Conservation (phyloP, 37 sponge, comb jelly and placozoan species). For the Corticium candelabrum region DNA sequence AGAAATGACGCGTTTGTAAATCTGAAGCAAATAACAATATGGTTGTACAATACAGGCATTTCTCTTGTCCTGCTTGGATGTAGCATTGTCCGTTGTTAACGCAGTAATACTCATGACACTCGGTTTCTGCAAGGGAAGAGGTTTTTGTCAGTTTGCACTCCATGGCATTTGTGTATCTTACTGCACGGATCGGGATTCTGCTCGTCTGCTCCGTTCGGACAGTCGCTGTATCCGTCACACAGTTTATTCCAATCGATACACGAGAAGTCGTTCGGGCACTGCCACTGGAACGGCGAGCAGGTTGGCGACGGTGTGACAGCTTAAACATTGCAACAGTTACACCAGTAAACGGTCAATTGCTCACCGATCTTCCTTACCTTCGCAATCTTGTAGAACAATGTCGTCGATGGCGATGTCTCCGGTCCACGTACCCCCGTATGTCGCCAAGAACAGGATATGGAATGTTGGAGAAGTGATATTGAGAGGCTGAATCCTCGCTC, state of each 20-base stretch:
- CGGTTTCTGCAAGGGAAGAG: too few species aligned
- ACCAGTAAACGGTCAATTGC: too few species aligned
- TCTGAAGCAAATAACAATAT: too few species aligned
- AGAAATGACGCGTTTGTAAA: too few species aligned
- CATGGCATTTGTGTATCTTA: too few species aligned
- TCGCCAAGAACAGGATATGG: neutral
- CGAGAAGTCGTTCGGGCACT: neutral
- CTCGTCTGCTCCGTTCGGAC: conserved; percentile 1
- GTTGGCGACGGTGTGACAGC: too few species aligned
- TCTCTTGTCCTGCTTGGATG: neutral
- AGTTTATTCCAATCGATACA: neutral
- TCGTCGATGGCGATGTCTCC: conserved; percentile 39
- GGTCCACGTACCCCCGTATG: neutral
- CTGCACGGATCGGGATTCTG: neutral
- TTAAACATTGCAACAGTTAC: too few species aligned
- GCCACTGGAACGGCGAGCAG: neutral
- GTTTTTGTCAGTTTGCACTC: too few species aligned
- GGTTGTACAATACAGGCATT: too few species aligned
- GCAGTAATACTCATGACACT: neutral
- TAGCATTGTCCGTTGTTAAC: neutral
- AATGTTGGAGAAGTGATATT: neutral
- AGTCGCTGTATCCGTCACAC: neutral
- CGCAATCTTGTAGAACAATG: conserved; percentile 2
- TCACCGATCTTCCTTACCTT: too few species aligned
- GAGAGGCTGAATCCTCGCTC: neutral